Base-by-base conservation (phyloP, 1,140 invertebrate species). In the Mylabris phalerata region DNA sequence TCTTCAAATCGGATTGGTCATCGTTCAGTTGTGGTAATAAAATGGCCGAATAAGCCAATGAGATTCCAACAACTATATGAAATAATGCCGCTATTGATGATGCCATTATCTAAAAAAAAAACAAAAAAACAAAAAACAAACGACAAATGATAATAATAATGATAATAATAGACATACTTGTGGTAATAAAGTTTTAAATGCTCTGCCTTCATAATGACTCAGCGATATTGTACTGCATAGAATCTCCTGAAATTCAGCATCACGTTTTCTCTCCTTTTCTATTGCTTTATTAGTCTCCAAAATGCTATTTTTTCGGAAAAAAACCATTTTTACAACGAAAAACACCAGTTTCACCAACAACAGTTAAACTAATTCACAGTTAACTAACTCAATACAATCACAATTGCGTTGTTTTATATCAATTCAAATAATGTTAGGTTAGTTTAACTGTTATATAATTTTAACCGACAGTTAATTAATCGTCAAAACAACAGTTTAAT, bases 11-110 rank as follows among this genome's bases (percentile, higher is more conserved):
- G 61, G 71, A 66, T 50, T 61, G 64, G 13, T 10, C 60, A 9
- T 60, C 65, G 61, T 79, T 73, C 9, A 81, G 69, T 58, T 79
- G 75, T 39, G 79, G 78, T 57, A 80, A 71, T 7, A 81, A 59
- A 49, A 80, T 76, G 2, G 79, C 79, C 3, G 79, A 81, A 62
- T 76, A 82, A 3, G 77, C 79, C 62, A 82, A 75, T n/a, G 75
- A 73, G 4, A 80, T 67, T 7, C 80, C 80, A 3, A 80, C 77
- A 7, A 74, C 76, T 48, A 82, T 74, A 56, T 82, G 79, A 63
- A 79, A 80, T 13, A 75, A 74, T 3, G 76, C 75, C 3, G 77
- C 74, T n/a, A 78, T 69, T 10, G 78, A 66, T 59, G 78, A 76
- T 2, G 78, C 76, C 11, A 73, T 57, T 26, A 80, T 75, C 78